Evolutionary conservation across 2,797 vertebrate genomes (phyloP), one percentile per base, ranked within the genome.

Genomic region (Psittacula echo): DNA sequence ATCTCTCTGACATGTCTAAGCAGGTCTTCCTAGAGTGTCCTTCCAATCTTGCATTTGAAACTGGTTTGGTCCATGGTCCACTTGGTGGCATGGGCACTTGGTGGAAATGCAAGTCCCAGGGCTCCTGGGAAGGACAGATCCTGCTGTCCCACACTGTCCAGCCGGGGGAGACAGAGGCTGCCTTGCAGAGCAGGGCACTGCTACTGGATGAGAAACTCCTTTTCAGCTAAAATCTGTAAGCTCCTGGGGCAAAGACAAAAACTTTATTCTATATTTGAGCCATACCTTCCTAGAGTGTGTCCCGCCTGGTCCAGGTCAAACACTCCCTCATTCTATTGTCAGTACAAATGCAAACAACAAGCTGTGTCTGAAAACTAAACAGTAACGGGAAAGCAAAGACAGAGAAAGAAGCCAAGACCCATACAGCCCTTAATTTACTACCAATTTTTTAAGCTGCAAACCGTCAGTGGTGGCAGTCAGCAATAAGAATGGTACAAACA

Each of bases 31-130:
- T 64, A 27, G 11, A 2, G 0, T 4, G 1, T 16, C 15, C 74
- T 65, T 45, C 50, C 7, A 51, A 4, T 10, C 10, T 4, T 64
- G 30, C 1, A 2, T 54, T 91, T 86, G 48, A 74, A 91, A 48
- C 5, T 1, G 1, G 2, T 3, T 27, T 75, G 37, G 37, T 56
- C 16, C 15, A 10, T 64, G n/a, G 22, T 75, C 62, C 3, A 0
- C 1, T 16, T 56, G 18, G 39, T 72, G 53, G 24, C 51, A 72
- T 72, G 44, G n/a, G 34, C 32, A 24, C 34, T 20, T 45, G 29
- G 41, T 10, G 50, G 62, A 60, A 60, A 22, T 21, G 22, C 17
- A 56, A 34, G 44, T 29, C 39, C 26, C 37, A 81, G 14, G 12
- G 22, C 6, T 58, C 41, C 23, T 60, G 81, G 19, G 18, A 54